A percentile compares a stretch with the other conserved stretches of the same genome.
These are phyloP conservation scores for Clunio marinus DNA, from an alignment of 2,888 invertebrate species.

Conservation along the genomic window DNA sequence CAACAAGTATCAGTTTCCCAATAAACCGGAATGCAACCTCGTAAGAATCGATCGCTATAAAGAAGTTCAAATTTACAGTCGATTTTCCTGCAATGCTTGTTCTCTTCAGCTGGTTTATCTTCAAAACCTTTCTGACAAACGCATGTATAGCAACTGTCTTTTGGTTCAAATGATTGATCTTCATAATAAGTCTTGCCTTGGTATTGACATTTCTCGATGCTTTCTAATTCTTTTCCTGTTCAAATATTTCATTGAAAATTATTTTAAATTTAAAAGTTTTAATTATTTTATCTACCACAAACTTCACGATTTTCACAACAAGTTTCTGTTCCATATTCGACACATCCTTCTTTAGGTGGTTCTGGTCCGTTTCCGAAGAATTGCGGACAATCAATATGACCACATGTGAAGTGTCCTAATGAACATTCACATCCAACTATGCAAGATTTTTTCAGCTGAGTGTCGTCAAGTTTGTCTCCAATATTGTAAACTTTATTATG, in stretches of 20 bases:
- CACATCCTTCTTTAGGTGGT: not conserved
- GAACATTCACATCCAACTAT: not conserved
- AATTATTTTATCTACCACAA: not conserved
- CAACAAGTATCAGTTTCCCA: not conserved
- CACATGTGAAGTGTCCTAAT: not conserved
- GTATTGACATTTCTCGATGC: not conserved
- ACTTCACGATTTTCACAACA: not conserved
- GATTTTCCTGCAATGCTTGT: not conserved
- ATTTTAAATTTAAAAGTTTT: no score
- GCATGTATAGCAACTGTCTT: not conserved
- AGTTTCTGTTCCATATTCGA: not conserved
- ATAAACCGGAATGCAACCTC: not conserved
- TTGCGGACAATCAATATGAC: not conserved
- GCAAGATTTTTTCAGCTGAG: not conserved
- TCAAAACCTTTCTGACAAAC: not conserved
- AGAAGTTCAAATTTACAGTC: not conserved
- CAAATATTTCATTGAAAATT: not conserved
- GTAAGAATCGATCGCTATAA: not conserved
- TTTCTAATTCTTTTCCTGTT: not conserved
- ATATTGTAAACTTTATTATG: not conserved
- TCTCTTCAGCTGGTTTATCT: not conserved
- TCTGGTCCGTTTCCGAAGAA: not conserved
- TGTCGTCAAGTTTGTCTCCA: not conserved
- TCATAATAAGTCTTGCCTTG: not conserved
- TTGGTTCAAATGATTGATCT: not conserved